phyloP scores from a whole-genome alignment of 2,113 vertebrate species.

The Bettongia penicillata region DNA sequence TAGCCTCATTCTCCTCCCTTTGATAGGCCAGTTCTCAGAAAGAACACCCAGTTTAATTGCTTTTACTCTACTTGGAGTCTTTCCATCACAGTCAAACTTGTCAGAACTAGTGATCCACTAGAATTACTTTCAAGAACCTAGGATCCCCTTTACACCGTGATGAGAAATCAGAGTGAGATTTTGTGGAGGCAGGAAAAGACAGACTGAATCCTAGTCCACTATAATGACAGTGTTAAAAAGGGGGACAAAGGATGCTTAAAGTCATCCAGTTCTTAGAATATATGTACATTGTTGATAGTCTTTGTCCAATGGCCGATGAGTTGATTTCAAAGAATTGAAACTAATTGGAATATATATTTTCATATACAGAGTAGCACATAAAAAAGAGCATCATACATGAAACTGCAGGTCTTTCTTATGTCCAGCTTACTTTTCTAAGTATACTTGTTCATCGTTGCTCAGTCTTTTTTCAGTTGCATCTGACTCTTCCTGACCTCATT shows the following conservation, averaged over 20 bases:
- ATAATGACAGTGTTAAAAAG: background rate
- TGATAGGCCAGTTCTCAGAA: background rate
- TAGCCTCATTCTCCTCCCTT: background rate
- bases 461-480: background rate
- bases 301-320: background rate
- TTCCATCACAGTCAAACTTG: background rate
- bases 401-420: background rate
- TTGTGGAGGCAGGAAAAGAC: background rate
- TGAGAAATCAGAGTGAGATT: background rate
- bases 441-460: background rate
- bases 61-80: background rate
- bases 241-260: background rate
- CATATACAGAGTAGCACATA: background rate
- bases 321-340: background rate
- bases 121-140: background rate
- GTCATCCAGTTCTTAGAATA: background rate
- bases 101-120: background rate
- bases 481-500: background rate
- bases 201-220: background rate
- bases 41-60: background rate
- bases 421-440: background rate
- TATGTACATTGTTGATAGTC: background rate
- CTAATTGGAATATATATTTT: background rate
- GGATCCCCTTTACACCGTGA: background rate
- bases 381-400: background rate